These are phyloP conservation scores for Rambutsinella grinnellia DNA, from an alignment of 2,888 invertebrate species.

Conservation along the genomic window DNA sequence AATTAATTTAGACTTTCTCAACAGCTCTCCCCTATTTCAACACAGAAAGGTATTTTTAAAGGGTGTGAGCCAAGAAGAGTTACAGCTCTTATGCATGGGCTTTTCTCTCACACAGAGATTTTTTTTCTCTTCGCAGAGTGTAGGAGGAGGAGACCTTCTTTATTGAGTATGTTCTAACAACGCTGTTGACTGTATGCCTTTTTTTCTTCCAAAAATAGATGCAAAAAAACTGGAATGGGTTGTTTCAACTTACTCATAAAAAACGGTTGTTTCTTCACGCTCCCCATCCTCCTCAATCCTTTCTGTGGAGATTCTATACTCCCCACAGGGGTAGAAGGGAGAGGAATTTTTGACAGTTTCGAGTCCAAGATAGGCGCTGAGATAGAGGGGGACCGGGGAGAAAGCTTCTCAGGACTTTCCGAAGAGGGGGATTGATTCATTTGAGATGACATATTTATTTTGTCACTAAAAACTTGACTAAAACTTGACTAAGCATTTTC, in stretches of 20 bases:
- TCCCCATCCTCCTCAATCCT: slow-evolving; percentile 57
- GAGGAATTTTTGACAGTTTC: neutral
- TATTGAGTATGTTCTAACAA: neutral
- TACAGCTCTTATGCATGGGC: too few relatives aligned
- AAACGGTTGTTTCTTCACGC: slow-evolving; percentile 62
- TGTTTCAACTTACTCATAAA: slow-evolving; percentile 61
- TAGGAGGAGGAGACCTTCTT: neutral
- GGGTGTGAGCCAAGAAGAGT: too few relatives aligned
- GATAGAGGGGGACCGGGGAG: neutral
- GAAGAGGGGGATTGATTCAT: neutral
- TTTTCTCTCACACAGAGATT: too few relatives aligned
- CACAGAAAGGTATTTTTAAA: too few relatives aligned
- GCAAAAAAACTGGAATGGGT: neutral
- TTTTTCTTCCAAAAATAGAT: neutral
- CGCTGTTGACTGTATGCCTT: neutral
- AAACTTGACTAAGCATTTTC: neutral
- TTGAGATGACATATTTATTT: neutral
- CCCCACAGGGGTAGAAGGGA: neutral
- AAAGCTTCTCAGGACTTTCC: neutral
- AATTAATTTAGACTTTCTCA: too few relatives aligned
- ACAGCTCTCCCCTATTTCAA: too few relatives aligned
- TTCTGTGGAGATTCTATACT: neutral
- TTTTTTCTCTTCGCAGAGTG: neutral
- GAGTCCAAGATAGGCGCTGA: neutral
- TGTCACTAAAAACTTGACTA: too few relatives aligned